Percentiles rank a stretch among this genome's conserved stretches.
These are phyloP conservation scores for Protobothrops mucrosquamatus DNA, from an alignment of 2,113 vertebrate genomes.

Conservation along the genomic window DNA sequence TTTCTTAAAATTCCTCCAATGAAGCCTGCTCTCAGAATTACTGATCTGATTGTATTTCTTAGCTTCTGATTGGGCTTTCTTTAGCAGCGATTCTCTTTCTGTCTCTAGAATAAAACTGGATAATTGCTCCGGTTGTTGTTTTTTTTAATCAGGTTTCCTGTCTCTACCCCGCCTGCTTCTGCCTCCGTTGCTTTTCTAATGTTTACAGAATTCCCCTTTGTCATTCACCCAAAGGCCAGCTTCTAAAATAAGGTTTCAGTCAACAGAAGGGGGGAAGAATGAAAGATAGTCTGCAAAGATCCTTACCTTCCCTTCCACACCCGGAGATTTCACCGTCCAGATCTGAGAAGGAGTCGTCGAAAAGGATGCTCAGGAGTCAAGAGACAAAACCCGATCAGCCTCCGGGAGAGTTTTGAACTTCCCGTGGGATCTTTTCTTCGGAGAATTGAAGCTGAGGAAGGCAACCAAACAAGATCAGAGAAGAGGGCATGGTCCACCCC, in stretches of 20 bases:
- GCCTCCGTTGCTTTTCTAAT: conserved; percentile 44
- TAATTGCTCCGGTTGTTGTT: not conserved
- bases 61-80: not conserved
- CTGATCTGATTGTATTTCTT: not conserved
- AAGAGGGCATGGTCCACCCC: conserved; percentile 26
- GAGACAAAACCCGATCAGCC: conserved; percentile 28
- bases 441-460: conserved; percentile 33
- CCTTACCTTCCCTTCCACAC: conserved; percentile 56
- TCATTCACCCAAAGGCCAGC: conserved; percentile 31
- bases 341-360: conserved; percentile 28
- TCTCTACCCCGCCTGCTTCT: conserved; percentile 27
- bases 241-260: conserved; percentile 17
- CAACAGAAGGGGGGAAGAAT: not conserved
- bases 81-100: not conserved
- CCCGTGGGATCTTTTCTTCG: conserved; percentile 25
- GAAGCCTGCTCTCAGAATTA: not conserved
- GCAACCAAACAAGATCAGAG: conserved; percentile 35
- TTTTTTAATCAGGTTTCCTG: conserved; percentile 16
- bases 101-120: not conserved
- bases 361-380: conserved; percentile 53
- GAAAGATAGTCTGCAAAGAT: not conserved
- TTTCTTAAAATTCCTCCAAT: not conserved
- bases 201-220: conserved; percentile 38
- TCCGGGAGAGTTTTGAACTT: conserved; percentile 24
- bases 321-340: conserved; percentile 37